Base-by-base conservation (phyloP, 2,888 invertebrate species). In the Creontiades dilutus region DNA sequence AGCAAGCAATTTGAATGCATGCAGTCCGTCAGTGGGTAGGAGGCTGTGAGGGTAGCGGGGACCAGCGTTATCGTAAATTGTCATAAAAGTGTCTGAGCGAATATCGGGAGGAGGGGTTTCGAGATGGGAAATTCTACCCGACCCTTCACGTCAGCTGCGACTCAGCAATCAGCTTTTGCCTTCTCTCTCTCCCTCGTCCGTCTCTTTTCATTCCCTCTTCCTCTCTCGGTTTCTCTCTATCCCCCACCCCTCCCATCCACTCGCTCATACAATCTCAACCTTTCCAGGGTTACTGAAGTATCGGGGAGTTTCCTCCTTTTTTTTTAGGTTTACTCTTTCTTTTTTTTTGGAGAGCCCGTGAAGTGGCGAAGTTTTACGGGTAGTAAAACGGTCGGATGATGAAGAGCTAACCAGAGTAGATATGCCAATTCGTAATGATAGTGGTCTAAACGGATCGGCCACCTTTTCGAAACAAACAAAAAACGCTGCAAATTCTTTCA, bases 1-100 rank as follows among this genome's bases (percentile, higher is more conserved):
- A 91, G 91, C 91, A 91, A 91, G 91, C 91, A 90, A 91, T 91
- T 91, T 91, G 91, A 91, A 91, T 91, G 91, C 91, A 91, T 91
- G 91, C 91, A 91, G 91, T 91, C 90, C 91, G 91, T 91, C 91
- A 91, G 91, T 89, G 86, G 90, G 91, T 61, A 16, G 84, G 76
- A 37, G 80, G 52, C 19, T 75, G 68, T 27, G 19, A 46, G 47
- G 75, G 47, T 9, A 27, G 82, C 78, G 37, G 57, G 89, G 47
- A 46, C 80, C 47, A 52, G 82, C 86, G 90, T 90, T 91, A 91
- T 90, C 91, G 91, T 91, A 91, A 91, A 91, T 91, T 91, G 91
- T 91, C 91, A 90, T 91, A 91, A 91, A 91, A 91, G 91, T 91
- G 91, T 91, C 91, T 90, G 90, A 84, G 87, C 85, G 91, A 91